Conservation (phyloP, 1,140 invertebrate genomes). For the Procambarus virginalis region DNA sequence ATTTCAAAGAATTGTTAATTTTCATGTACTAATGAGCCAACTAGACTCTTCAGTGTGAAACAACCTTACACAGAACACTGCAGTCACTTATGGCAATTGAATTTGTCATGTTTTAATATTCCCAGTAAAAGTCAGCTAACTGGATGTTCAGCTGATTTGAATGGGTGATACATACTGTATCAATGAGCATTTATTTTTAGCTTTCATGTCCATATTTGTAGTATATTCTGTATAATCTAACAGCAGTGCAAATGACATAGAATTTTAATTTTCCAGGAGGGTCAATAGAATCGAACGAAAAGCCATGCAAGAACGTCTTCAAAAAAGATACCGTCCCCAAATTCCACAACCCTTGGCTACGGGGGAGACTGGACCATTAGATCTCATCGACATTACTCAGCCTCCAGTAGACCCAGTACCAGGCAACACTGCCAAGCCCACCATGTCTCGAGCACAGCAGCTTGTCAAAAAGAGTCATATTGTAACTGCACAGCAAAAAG, state of each 20-base stretch:
- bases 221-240: too few relatives aligned
- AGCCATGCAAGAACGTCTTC: conserved; percentile 58
- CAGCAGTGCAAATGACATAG: neutral
- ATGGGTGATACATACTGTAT: too few relatives aligned
- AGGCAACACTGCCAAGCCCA: neutral
- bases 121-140: too few relatives aligned
- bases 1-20: too few relatives aligned
- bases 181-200: too few relatives aligned
- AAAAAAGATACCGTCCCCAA: conserved; percentile 62
- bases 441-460: conserved; percentile 62
- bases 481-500: conserved; percentile 68
- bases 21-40: too few relatives aligned
- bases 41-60: too few relatives aligned
- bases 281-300: conserved; percentile 1
- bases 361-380: conserved; percentile 34
- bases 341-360: conserved; percentile 38
- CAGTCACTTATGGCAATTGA: too few relatives aligned
- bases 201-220: too few relatives aligned
- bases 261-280: neutral
- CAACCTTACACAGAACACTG: too few relatives aligned
- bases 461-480: conserved; percentile 66
- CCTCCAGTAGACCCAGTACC: conserved; percentile 23
- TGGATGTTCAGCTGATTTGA: too few relatives aligned
- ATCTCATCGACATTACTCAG: conserved; percentile 58
- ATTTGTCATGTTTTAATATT: too few relatives aligned